Evolutionary conservation across 2,888 invertebrate genomes (phyloP).

Genomic region (Priocnemis perturbator): DNA sequence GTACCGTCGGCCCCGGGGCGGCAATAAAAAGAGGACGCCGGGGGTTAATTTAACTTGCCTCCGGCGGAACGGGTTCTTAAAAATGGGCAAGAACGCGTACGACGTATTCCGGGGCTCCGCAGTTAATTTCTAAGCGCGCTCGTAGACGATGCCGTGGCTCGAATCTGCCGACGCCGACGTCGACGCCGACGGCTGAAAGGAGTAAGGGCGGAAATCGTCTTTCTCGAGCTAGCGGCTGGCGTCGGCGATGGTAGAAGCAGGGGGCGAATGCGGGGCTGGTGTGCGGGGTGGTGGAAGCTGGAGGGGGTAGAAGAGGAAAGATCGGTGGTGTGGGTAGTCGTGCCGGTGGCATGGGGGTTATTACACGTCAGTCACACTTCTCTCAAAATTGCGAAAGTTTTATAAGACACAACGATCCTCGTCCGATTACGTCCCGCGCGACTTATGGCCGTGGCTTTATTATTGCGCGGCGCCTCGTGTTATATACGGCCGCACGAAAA

Average conservation of each 20-base stretch:
- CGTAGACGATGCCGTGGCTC: conserved; percentile 27
- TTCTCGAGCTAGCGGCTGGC: background rate
- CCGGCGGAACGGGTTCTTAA: conserved; percentile 12
- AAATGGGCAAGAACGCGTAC: conserved; percentile 14
- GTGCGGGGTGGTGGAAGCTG: background rate
- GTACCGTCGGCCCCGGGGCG: too few relatives aligned
- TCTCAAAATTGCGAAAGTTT: conserved; percentile 63
- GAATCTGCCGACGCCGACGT: too few relatives aligned
- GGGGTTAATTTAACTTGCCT: conserved; percentile 8
- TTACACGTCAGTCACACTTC: conserved; percentile 65
- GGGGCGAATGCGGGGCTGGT: too few relatives aligned
- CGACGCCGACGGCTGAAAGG: conserved; percentile 11
- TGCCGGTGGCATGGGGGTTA: conserved; percentile 52
- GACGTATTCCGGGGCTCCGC: conserved; percentile 23
- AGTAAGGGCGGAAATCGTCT: conserved; percentile 2
- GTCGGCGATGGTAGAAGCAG: too few relatives aligned
- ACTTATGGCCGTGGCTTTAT: conserved; percentile 49
- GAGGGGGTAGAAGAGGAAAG: conserved; percentile 16
- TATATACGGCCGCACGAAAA: conserved; percentile 24
- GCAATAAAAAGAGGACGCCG: background rate
- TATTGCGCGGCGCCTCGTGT: conserved; percentile 34
- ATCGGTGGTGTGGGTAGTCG: conserved; percentile 35
- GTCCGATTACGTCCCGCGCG: conserved; percentile 47
- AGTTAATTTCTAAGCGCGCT: conserved; percentile 56
- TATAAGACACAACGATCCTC: conserved; percentile 58